Base-by-base conservation (phyloP, 1,140 invertebrate species). In the Holcopasites calliopsidis region DNA sequence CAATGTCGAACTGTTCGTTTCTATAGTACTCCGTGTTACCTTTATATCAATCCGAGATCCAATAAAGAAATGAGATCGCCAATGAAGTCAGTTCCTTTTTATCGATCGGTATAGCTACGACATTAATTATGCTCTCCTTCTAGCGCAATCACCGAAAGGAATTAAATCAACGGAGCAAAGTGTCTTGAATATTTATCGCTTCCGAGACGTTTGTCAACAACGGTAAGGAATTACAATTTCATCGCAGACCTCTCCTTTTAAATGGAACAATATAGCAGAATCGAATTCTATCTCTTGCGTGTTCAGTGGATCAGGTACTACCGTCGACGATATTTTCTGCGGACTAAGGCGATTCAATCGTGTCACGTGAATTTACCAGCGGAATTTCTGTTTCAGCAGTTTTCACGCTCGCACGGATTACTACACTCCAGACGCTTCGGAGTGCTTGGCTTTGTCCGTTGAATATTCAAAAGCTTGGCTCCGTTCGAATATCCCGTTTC, bases 171-270 rank as follows among this genome's bases (percentile, higher is more conserved):
- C 31, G 44, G 8, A 16, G n/a, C 11, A 23, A 16, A 3, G 11
- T 7, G 52, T 11, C 42, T 49, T 71, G 3, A 60, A 60, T 71
- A 71, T 71, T 71, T 38, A 71, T 71, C 35, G n/a, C 28, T 44
- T 49, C 23, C 6, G 47, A 21, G 13, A 28, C 58, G 1, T 1
- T 35, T 65, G n/a, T 55, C n/a, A 13, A 35, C n/a, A 49, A 58
- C 31, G 50, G 35, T 16, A 42, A 10, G 3, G 11, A 42, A 26
- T 18, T 7, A 33, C n/a, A n/a, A n/a, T n/a, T n/a, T n/a, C n/a
- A n/a, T n/a, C n/a, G n/a, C n/a, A n/a, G n/a, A n/a, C n/a, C n/a
- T n/a, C n/a, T n/a, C n/a, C n/a, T n/a, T n/a, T n/a, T n/a, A n/a
- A n/a, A n/a, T n/a, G n/a, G n/a, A n/a, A n/a, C n/a, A n/a, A n/a